Base-by-base conservation (phyloP, 2,888 invertebrate species). In the Colostygia pectinataria region DNA sequence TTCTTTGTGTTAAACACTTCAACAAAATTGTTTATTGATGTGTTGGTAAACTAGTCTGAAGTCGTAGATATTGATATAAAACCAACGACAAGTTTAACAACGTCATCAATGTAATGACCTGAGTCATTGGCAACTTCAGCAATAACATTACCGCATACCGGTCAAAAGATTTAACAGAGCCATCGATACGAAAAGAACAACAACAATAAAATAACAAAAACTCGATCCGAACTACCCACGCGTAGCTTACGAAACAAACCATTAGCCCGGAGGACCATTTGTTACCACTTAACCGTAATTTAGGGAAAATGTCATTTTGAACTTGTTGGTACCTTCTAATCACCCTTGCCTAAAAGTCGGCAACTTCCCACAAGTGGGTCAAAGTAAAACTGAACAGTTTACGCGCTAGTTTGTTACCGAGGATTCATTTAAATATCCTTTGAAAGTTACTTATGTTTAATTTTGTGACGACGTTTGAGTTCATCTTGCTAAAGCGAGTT, bases 361-460 rank as follows among this genome's bases (percentile, higher is more conserved):
- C 36, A 54, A 56, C 43, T 59, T 52, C 29, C 29, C 4, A 29
- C 40, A 55, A 59, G 53, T 55, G 44, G 59, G 57, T 55, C 55
- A 59, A 51, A 59, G 55, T 55, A 56, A 42, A 41, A 53, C 56
- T 56, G 45, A 51, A 53, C 57, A 51, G 50, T 59, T 59, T 59
- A 59, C 56, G 51, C 41, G 43, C 37, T 54, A 53, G 54, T 51
- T 51, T 46, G 51, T 54, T 45, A 53, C 31, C 3, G 43, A 43
- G 54, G 55, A 55, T 57, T 57, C 55, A 55, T 57, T 53, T 53
- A 50, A 53, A 54, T 56, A 56, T 53, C 54, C 50, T 56, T 56
- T 54, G 52, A 56, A 52, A 56, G 53, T 51, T 42, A 14, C 32
- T 38, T 39, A 46, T 53, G 53, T 53, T 54, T 53, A 48, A 54